Percentiles rank a stretch among this genome's conserved stretches.
Conservation (phyloP, 2,113 vertebrate species). For the Coryphaenoides rupestris region DNA sequence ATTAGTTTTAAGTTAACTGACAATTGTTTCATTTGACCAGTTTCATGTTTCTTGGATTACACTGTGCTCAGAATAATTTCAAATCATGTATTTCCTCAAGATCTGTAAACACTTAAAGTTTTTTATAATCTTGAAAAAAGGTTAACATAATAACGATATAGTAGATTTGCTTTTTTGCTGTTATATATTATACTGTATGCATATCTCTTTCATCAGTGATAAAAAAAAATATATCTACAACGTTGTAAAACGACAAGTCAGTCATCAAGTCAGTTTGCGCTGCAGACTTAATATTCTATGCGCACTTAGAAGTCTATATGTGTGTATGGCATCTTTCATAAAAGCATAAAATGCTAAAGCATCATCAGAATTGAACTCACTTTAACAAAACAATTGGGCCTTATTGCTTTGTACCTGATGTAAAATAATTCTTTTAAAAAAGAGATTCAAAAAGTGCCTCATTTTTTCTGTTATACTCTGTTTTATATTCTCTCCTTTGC, state of each 20-base stretch:
- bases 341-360: constrained; percentile 9
- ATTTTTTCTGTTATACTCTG: constrained; percentile 26
- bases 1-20: background rate
- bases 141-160: constrained; percentile 19
- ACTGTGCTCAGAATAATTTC: background rate
- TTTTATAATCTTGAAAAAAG: background rate
- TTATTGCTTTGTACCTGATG: constrained; percentile 30
- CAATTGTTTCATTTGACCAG: background rate
- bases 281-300: constrained; percentile 29
- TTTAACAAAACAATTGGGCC: constrained; percentile 3
- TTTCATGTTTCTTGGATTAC: background rate
- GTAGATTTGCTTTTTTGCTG: constrained; percentile 31
- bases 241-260: constrained; percentile 15
- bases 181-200: constrained; percentile 36
- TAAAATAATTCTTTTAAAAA: constrained; percentile 4
- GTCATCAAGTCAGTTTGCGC: constrained; percentile 20
- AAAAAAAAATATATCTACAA: constrained; percentile 28
- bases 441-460: constrained; percentile 2
- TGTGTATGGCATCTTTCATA: constrained; percentile 12
- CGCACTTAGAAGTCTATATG: constrained; percentile 12
- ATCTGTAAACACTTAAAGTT: constrained; percentile 31
- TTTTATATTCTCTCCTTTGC: constrained; percentile 31
- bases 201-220: constrained; percentile 31
- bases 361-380: constrained; percentile 5
- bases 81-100: background rate